These are phyloP conservation scores for Choristoneura fumiferana DNA, from an alignment of 1,140 invertebrate species.

Conservation along the genomic window DNA sequence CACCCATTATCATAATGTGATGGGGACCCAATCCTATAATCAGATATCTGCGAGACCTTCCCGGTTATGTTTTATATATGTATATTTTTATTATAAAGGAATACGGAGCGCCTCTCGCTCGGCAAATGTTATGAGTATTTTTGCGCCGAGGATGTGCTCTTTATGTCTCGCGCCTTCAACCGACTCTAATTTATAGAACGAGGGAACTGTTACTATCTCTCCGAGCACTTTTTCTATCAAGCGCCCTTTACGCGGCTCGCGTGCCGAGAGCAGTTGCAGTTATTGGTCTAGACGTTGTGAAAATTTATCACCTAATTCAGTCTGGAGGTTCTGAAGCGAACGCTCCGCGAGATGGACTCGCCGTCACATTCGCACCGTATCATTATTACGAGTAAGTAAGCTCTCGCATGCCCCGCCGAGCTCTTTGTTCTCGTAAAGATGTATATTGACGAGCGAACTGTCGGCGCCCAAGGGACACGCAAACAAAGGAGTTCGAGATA, in stretches of 20 bases:
- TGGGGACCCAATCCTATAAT: constrained; percentile 71
- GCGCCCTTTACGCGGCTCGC: neutral
- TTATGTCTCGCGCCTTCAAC: constrained; percentile 3
- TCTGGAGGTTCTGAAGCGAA: neutral
- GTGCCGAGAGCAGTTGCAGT: neutral
- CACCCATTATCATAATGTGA: constrained; percentile 72
- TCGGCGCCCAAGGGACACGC: too few species aligned
- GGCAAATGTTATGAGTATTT: constrained; percentile 58
- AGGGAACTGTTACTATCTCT: neutral
- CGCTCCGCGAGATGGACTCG: neutral
- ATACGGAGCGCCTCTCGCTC: constrained; percentile 52
- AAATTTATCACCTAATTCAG: constrained; percentile 9
- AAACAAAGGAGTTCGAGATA: too few species aligned
- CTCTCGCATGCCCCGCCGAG: constrained; percentile 16
- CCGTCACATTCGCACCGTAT: neutral
- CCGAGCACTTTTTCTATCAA: constrained; percentile 5
- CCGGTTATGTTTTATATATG: constrained; percentile 66
- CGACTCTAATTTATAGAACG: constrained; percentile 4
- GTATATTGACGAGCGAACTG: too few species aligned
- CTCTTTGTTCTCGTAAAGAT: too few species aligned
- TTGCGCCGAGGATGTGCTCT: constrained; percentile 22
- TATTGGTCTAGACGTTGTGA: constrained; percentile 12
- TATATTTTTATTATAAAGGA: constrained; percentile 70
- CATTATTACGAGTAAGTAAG: neutral
- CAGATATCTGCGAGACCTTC: constrained; percentile 65